Evolutionary conservation across 2,113 vertebrate species (phyloP).

Genomic region (Myrmecophaga tridactyla): DNA sequence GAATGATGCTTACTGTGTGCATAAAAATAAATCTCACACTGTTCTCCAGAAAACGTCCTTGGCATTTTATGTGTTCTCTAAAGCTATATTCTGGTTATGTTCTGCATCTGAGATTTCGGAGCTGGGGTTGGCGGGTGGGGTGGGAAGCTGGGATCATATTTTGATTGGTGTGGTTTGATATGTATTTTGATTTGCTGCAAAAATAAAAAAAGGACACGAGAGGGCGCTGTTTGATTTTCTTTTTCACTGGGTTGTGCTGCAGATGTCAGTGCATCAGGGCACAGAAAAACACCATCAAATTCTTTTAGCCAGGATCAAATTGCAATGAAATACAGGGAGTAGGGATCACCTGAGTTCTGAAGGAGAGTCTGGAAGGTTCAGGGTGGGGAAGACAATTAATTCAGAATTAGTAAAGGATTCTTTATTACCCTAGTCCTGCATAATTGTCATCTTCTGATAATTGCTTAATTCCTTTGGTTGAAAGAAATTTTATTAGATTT

Average conservation of each 20-base stretch:
- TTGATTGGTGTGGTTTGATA: conserved; percentile 44
- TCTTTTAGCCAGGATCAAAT: neutral
- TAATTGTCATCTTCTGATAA: conserved; percentile 56
- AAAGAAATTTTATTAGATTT: conserved; percentile 67
- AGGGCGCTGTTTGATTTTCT: conserved; percentile 66
- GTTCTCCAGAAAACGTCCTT: conserved; percentile 63
- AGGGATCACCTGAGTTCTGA: neutral
- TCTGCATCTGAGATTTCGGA: conserved; percentile 34
- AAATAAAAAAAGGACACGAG: conserved; percentile 56
- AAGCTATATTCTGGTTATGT: conserved; percentile 51
- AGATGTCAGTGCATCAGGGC: neutral
- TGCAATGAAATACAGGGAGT: neutral
- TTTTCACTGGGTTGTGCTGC: neutral
- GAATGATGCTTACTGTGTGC: conserved; percentile 34
- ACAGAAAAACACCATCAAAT: neutral
- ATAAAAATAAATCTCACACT: conserved; percentile 66
- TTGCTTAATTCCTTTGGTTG: conserved; percentile 66
- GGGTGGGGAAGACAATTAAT: conserved; percentile 15
- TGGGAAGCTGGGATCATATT: conserved; percentile 15
- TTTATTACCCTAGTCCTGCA: neutral
- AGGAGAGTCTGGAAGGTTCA: neutral
- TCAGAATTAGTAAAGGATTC: conserved; percentile 57
- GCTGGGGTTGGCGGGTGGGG: neutral
- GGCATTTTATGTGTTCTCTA: conserved; percentile 64
- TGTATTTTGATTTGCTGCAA: neutral